Base-by-base conservation (phyloP, 2,113 vertebrate species). In the Benitochromis conjunctus region DNA sequence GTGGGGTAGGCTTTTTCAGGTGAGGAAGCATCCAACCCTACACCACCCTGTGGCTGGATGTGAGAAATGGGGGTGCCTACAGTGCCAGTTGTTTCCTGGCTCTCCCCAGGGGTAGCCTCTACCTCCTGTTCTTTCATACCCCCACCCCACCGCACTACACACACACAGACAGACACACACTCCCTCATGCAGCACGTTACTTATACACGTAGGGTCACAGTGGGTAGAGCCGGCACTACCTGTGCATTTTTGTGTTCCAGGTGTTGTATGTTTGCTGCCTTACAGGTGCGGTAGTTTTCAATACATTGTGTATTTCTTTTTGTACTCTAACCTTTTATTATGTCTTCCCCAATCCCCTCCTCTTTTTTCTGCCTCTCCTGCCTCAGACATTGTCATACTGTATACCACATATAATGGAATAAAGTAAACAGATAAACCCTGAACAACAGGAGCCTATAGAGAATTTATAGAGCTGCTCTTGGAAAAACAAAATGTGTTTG, bases 201-300 rank as follows among this genome's bases (percentile, higher is more conserved):
- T n/a, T n/a, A n/a, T n/a, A n/a, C n/a, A n/a, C n/a, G n/a, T n/a
- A 24, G 5, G 54, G n/a, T 57, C 57, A 31, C 57, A 5, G 57
- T 58, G 57, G 57, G 26, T 58, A 0, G 57, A 58, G 8, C 57
- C 57, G 1, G 5, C 0, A 0, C 29, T 34, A 19, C 57, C 57
- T 60, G 26, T 60, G 29, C 19, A 29, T 34, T 62, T 19, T 62
- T 60, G 57, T 19, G 57, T 60, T 34, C 57, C 57, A 10, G 29
- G 16, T 62, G 9, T 34, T 62, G 16, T 34, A 0, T 62, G 58
- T 7, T 62, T 7, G 58, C 9, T 62, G 29, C 6, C 58, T 36
- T 34, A 62, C 29, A 62, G 58, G 58, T 62, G 58, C 5, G 0
- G 29, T 34, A 34, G 57, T 34, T 60, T 29, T 9, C 3, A 7